These are phyloP conservation scores for Polypterus bichir DNA, from an alignment of 2,113 vertebrate genomes.

Conservation along the genomic window DNA sequence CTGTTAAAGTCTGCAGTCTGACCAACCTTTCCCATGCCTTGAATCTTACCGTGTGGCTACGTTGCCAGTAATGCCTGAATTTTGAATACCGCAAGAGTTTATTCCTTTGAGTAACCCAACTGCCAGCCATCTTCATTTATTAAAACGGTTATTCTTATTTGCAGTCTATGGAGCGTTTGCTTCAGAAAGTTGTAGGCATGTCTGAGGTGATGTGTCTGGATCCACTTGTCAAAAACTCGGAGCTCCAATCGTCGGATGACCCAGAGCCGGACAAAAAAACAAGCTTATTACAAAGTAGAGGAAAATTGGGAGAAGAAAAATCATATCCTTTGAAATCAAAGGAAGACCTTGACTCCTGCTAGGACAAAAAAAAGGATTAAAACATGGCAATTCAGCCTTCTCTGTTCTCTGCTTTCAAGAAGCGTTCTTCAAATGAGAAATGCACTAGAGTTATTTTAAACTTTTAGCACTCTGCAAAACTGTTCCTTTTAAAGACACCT, in stretches of 20 bases:
- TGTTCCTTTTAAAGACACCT: too few species aligned
- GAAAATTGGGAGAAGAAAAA: constrained; percentile 21
- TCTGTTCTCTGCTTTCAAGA: neutral
- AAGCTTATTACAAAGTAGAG: neutral
- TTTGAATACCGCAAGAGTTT: too few species aligned
- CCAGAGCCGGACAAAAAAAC: too few species aligned
- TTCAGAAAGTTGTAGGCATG: constrained; percentile 68
- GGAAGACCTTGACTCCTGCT: constrained; percentile 30
- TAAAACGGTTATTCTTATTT: constrained; percentile 12
- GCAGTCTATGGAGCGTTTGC: constrained; percentile 58
- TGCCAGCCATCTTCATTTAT: too few species aligned
- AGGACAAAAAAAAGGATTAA: constrained; percentile 6
- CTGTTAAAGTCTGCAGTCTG: too few species aligned
- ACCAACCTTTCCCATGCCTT: too few species aligned
- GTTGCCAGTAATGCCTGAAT: too few species aligned
- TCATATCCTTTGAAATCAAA: constrained; percentile 36
- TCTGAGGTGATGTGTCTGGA: constrained; percentile 53
- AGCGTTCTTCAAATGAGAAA: too few species aligned
- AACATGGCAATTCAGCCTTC: constrained; percentile 18
- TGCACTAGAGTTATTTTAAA: too few species aligned
- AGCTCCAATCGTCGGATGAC: constrained; percentile 35
- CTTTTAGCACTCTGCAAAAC: too few species aligned
- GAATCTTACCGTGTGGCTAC: too few species aligned
- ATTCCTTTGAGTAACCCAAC: too few species aligned
- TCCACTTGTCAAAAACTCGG: constrained; percentile 44